These are phyloP conservation scores for Imbricaverruca yamaguchii DNA, from an alignment of 2,888 invertebrate species.

Conservation along the genomic window DNA sequence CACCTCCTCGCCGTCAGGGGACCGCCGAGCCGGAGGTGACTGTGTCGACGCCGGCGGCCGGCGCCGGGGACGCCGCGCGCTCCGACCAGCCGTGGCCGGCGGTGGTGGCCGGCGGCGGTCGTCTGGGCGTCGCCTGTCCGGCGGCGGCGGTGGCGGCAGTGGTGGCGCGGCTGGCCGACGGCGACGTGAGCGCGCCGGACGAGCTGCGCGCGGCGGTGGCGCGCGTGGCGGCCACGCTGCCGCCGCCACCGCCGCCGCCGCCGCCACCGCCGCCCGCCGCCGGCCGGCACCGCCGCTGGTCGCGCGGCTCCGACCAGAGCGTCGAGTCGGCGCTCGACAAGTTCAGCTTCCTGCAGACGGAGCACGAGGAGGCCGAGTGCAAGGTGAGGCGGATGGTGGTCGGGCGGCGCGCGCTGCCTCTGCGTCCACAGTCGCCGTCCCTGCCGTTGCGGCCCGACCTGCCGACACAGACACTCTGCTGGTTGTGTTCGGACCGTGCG, in stretches of 20 bases:
- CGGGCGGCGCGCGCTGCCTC: conserved; percentile 16
- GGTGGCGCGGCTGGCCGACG: neutral
- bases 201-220: no score
- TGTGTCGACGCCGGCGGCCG: neutral
- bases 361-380: conserved; percentile 37
- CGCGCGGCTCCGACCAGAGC: conserved; percentile 42
- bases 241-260: neutral
- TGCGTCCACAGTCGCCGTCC: neutral
- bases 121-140: no score
- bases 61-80: neutral
- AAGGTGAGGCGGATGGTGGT: conserved; percentile 32
- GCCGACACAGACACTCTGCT: no score
- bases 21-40: no score
- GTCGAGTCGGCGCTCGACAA: conserved; percentile 47
- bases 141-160: neutral
- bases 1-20: no score
- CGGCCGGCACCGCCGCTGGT: conserved; percentile 34
- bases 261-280: neutral
- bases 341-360: conserved; percentile 48
- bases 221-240: no score
- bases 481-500: no score
- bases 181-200: neutral
- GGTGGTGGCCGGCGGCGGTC: neutral
- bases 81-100: neutral
- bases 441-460: no score